Percentiles rank a stretch among this genome's conserved stretches.
These are phyloP conservation scores for Fistularia tabacaria DNA, from an alignment of 2,797 vertebrate genomes.

Conservation along the genomic window DNA sequence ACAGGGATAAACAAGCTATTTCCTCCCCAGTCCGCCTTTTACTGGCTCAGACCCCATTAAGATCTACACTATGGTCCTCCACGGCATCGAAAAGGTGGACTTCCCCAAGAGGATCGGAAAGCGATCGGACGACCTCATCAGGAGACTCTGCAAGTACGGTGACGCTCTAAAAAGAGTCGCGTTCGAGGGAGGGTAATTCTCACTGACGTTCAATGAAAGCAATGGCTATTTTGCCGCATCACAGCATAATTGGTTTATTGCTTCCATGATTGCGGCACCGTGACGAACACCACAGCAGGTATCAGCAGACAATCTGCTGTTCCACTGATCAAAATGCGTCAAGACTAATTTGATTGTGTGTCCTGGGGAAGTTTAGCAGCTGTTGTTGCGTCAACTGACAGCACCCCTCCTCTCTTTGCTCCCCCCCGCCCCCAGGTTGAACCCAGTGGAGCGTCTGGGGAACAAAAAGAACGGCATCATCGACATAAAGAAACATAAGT, in stretches of 20 bases:
- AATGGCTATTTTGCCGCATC: no score
- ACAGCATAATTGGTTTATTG: no score
- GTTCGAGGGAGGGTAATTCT: background rate
- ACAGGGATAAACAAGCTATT: background rate
- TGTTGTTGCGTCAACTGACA: no score
- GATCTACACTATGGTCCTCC: conserved; percentile 81
- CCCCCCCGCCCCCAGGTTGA: conserved; percentile 57
- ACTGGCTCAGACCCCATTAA: conserved; percentile 77
- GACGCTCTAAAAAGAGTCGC: background rate
- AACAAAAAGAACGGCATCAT: conserved; percentile 81
- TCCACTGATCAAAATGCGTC: no score
- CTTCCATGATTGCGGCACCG: conserved; percentile 1
- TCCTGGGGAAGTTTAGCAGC: background rate
- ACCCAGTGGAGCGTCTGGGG: conserved; percentile 76
- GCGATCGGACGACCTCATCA: conserved; percentile 78
- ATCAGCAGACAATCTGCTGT: background rate
- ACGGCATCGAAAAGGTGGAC: conserved; percentile 80
- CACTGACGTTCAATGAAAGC: no score
- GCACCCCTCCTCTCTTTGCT: no score
- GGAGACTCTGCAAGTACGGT: conserved; percentile 76
- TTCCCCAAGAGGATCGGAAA: conserved; percentile 77
- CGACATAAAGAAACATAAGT: conserved; percentile 83
- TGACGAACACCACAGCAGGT: conserved; percentile 11
- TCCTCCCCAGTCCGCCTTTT: conserved; percentile 72
- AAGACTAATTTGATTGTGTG: conserved; percentile 4